Conservation (phyloP, 2,797 vertebrate genomes). For the Spea hammondii region DNA sequence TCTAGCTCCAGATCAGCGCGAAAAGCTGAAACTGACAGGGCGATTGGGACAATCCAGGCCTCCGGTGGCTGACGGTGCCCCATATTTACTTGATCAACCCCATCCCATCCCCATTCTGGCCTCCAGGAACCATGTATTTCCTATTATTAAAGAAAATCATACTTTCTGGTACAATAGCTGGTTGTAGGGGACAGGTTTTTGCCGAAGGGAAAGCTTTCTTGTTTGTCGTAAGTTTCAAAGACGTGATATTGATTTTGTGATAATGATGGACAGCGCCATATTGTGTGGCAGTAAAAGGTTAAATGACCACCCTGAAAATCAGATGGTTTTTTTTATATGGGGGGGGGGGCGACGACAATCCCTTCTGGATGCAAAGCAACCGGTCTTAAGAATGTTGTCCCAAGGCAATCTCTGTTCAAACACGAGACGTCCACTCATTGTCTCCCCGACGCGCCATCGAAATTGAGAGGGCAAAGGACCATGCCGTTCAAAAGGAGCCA, state of each 20-base stretch:
- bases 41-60: too few relatives aligned
- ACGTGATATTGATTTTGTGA: slow-evolving; percentile 17
- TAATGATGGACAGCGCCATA: neutral
- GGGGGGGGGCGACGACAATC: neutral
- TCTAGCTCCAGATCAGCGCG: too few relatives aligned
- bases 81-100: too few relatives aligned
- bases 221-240: neutral
- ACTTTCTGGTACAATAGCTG: neutral
- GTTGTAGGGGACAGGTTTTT: neutral
- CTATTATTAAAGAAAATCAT: too few relatives aligned
- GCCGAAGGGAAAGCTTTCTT: too few relatives aligned
- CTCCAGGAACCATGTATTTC: too few relatives aligned
- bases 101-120: too few relatives aligned
- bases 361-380: neutral
- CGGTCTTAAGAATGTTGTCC: slow-evolving; percentile 17
- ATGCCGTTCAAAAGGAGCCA: slow-evolving; percentile 44
- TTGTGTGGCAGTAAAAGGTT: neutral
- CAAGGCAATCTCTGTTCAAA: slow-evolving; percentile 29
- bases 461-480: neutral
- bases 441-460: neutral
- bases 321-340: neutral
- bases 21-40: too few relatives aligned
- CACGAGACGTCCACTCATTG: neutral
- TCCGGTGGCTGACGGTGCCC: too few relatives aligned
- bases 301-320: neutral